Evolutionary conservation across 2,797 vertebrate species (phyloP), one percentile per base, ranked within the genome.

Genomic region (Hoplostethus atlanticus): DNA sequence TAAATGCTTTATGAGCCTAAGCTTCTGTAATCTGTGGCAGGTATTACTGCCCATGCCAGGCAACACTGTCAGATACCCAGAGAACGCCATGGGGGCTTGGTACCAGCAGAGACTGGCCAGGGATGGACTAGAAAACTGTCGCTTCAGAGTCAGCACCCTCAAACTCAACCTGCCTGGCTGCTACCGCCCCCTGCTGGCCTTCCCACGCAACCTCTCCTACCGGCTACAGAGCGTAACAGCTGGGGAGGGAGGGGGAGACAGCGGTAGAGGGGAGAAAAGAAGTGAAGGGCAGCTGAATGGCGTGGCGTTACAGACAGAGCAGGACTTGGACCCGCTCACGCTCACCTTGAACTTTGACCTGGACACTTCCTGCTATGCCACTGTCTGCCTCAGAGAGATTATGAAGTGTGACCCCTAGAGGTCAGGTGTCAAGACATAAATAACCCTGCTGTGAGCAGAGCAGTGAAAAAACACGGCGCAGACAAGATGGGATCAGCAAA

Each of bases 11-110:
- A 13, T 44, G 42, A 44, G 42, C 12, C 11, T 68, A 28, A 9
- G 16, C 12, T 66, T 48, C 57, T 50, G 3, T 57, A 28, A 2
- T 77, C 25, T 50, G 8, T 1, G 25, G 77, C 76, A 99, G 98
- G 96, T 99, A n/a, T 91, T 98, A 77, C 95, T 99, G 51, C 98
- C 98, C 0, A 96, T 99, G 94, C 96, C 95, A 61, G 98, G 98
- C 47, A 96, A 97, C 86, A 97, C 90, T 0, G 92, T 97, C 73
- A 96, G 91, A 71, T 99, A 98, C 90, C 98, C 98, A 4, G 93
- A 92, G 69, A 97, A 98, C 68, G 71, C 92, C 73, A 91, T 97
- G 83, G 95, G 95, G 9, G 68, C 92, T 1, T 99, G 97, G 97
- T 99, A 97, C 89, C 88, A 44, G 58, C 94, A 98, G 68, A 90